Base-by-base conservation (phyloP, 2,888 invertebrate species). In the Dryomyza anilis region DNA sequence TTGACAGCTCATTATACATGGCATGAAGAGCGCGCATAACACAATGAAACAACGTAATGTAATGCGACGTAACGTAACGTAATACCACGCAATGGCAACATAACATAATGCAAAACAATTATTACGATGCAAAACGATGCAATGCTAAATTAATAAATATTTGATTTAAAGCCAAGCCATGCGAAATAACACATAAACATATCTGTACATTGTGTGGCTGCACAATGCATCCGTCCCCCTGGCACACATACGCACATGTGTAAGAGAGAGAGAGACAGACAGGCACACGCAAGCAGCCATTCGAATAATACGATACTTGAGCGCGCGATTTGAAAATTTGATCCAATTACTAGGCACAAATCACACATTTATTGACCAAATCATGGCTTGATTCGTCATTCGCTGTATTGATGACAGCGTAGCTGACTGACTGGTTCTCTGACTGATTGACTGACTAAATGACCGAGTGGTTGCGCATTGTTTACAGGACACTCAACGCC, bases 1-100 rank as follows among this genome's bases (percentile, higher is more conserved):
- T 55, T 55, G 55, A 55, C 55, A 55, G 55, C 55, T 55, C 55
- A 55, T 55, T 55, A 55, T n/a, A 55, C 23, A 36, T 36, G 36
- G 29, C 53, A 14, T 19, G 55, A 19, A 23, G 19, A 33, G 27
- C 48, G 23, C 48, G 23, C n/a, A n/a, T 21, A 55, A 23, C 36
- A 14, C 50, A 23, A 3, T 50, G 48, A 16, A 43, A 43, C 50
- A 25, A 27, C n/a, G 50, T 21, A 50, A 50, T 25, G 48, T 23
- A 50, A 50, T 23, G 21, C 8, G 23, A 50, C 25, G 21, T 10
- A 50, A 23, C 21, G 8, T 10, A 36, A 19, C 25, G 25, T 10
- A 50, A 25, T 19, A 36, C 36, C 12, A 36, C 19, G 14, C 36
- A 36, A 36, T 19, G 27, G n/a, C n/a, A 25, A 50, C 33, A 12